Percentiles rank a stretch among this genome's conserved stretches.
phyloP scores from a whole-genome alignment of 2,113 vertebrate genomes.

The Zapus hudsonius region DNA sequence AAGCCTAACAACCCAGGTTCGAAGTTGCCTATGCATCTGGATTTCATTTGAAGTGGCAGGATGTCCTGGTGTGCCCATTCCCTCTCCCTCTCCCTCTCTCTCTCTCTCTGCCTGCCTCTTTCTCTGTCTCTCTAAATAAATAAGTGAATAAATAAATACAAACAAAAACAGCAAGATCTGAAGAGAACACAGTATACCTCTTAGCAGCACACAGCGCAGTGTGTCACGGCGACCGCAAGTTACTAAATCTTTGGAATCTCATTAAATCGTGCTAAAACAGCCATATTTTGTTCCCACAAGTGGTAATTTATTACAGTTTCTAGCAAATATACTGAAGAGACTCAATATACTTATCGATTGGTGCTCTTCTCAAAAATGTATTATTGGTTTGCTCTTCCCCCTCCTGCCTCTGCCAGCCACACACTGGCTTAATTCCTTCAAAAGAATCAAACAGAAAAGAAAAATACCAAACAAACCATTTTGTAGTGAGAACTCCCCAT shows the following conservation, averaged over 20 bases:
- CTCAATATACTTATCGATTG: constrained; percentile 22
- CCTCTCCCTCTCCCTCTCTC: too few relatives aligned
- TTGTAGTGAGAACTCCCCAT: background rate
- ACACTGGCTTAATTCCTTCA: background rate
- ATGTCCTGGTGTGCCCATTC: too few relatives aligned
- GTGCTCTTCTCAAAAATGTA: constrained; percentile 31
- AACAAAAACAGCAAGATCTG: background rate
- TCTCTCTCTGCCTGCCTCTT: too few relatives aligned
- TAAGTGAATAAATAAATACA: too few relatives aligned
- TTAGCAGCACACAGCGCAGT: background rate
- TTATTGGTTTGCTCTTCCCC: background rate
- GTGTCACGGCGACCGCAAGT: background rate
- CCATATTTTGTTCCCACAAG: background rate
- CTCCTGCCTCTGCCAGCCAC: background rate
- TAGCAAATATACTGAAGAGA: constrained; percentile 18
- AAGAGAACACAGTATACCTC: background rate
- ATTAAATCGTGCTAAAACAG: constrained; percentile 38
- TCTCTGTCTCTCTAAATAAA: too few relatives aligned
- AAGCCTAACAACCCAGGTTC: too few relatives aligned
- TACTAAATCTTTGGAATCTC: background rate
- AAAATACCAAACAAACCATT: background rate
- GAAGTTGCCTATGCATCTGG: too few relatives aligned
- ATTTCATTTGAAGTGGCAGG: too few relatives aligned
- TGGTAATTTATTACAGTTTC: background rate
- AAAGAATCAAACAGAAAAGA: background rate